Conservation (phyloP, 2,113 vertebrate species). For the Sula dactylatra region DNA sequence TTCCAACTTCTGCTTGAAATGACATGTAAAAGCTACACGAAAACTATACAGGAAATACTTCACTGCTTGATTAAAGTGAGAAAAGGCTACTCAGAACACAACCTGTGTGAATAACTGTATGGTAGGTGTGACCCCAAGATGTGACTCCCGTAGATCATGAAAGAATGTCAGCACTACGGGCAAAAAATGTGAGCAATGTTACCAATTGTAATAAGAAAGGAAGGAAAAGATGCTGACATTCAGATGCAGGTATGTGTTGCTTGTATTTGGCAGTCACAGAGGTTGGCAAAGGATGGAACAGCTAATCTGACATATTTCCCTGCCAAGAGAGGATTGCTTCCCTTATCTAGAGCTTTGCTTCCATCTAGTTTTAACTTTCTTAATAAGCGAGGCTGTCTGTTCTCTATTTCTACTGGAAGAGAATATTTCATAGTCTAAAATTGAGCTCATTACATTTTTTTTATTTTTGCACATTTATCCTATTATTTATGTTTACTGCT, state of each 20-base stretch:
- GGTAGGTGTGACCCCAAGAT: neutral
- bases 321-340: neutral
- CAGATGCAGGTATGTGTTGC: neutral
- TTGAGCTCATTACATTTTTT: neutral
- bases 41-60: neutral
- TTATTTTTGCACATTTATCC: neutral
- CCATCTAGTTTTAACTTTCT: constrained; percentile 48
- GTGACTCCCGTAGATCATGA: neutral
- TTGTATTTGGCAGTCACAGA: neutral
- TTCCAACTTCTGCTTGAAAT: neutral
- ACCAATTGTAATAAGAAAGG: neutral
- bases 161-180: neutral
- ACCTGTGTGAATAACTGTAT: neutral
- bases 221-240: neutral
- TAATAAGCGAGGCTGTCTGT: neutral
- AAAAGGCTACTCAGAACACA: neutral
- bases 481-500: neutral
- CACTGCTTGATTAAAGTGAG: neutral
- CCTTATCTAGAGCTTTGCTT: constrained; percentile 36
- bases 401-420: neutral
- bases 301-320: neutral
- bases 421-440: neutral
- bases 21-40: neutral
- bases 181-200: neutral
- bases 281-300: neutral